These are phyloP conservation scores for Clangula hyemalis DNA, from an alignment of 2,797 vertebrate species.

Conservation along the genomic window DNA sequence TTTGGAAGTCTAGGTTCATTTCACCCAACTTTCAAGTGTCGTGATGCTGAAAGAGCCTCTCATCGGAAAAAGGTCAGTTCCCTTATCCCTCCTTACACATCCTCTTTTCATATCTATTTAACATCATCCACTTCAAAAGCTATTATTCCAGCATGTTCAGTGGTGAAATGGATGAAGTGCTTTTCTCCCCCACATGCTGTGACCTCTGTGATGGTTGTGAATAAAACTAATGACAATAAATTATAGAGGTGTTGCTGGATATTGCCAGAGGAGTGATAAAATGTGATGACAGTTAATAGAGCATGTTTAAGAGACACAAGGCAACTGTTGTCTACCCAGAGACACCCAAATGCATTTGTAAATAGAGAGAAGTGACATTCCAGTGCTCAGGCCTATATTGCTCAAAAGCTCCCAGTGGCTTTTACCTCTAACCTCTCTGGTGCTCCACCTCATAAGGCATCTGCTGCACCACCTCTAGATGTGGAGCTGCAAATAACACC, in stretches of 20 bases:
- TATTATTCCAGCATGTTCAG: constrained; percentile 13
- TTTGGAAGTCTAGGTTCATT: neutral
- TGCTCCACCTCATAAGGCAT: neutral
- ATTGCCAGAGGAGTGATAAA: constrained; percentile 44
- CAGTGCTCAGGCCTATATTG: neutral
- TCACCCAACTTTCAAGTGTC: constrained; percentile 12
- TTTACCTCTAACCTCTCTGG: neutral
- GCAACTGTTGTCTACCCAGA: constrained; percentile 6
- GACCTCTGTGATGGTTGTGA: constrained; percentile 43
- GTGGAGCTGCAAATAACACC: neutral
- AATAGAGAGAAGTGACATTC: neutral
- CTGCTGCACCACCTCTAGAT: neutral
- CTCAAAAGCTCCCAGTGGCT: neutral
- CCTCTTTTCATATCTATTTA: constrained; percentile 41
- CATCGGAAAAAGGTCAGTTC: neutral
- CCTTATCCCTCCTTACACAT: neutral
- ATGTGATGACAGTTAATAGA: constrained; percentile 59
- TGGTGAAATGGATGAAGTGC: constrained; percentile 29
- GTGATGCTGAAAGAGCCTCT: neutral
- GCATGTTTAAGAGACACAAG: constrained; percentile 29
- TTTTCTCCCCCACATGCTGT: constrained; percentile 5
- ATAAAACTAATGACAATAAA: constrained; percentile 71
- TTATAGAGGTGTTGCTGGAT: constrained; percentile 59
- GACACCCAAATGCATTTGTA: neutral
- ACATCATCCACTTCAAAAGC: constrained; percentile 33